Percentiles rank a stretch among this genome's conserved stretches.
Conservation (phyloP, 1,140 invertebrate genomes). For the Zaprionus davidi region DNA sequence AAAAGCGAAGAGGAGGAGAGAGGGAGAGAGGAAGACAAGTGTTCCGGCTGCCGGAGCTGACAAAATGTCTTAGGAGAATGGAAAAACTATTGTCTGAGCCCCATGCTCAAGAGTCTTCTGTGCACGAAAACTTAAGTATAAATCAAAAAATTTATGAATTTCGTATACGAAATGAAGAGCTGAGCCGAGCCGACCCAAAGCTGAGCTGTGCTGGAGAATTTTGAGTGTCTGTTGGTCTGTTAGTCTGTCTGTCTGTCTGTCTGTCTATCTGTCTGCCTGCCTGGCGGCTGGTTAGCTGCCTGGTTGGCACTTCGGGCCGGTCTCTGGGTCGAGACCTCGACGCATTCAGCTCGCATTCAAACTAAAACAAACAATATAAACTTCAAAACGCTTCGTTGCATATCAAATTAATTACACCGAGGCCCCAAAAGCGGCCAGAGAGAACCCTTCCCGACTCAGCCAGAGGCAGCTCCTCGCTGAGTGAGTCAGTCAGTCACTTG, state of each 20-base stretch:
- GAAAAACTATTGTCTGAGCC: conserved; percentile 71
- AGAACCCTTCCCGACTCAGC: conserved; percentile 4
- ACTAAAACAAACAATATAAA: conserved; percentile 82
- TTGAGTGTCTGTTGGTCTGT: conserved; percentile 31
- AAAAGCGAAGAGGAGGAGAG: not conserved
- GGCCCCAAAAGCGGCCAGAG: conserved; percentile 54
- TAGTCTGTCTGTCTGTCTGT: no score
- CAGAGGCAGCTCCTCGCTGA: not conserved
- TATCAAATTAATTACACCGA: conserved; percentile 80
- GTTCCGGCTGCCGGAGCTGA: conserved; percentile 58
- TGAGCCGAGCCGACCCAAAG: conserved; percentile 14
- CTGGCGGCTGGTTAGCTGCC: conserved; percentile 11
- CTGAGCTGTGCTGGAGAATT: conserved; percentile 19
- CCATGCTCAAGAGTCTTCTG: conserved; percentile 24
- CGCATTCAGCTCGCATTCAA: conserved; percentile 43
- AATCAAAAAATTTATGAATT: conserved; percentile 76
- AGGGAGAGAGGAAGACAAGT: conserved; percentile 55
- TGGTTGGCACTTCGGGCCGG: conserved; percentile 50
- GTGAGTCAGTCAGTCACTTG: conserved; percentile 28
- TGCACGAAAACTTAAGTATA: conserved; percentile 62
- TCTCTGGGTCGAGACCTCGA: conserved; percentile 57
- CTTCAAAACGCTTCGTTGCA: conserved; percentile 81
- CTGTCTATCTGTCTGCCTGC: no score
- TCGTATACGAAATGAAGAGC: conserved; percentile 53
- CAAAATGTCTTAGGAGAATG: conserved; percentile 53